These are phyloP conservation scores for Trinectes maculatus DNA, from an alignment of 2,113 vertebrate species.

Conservation along the genomic window DNA sequence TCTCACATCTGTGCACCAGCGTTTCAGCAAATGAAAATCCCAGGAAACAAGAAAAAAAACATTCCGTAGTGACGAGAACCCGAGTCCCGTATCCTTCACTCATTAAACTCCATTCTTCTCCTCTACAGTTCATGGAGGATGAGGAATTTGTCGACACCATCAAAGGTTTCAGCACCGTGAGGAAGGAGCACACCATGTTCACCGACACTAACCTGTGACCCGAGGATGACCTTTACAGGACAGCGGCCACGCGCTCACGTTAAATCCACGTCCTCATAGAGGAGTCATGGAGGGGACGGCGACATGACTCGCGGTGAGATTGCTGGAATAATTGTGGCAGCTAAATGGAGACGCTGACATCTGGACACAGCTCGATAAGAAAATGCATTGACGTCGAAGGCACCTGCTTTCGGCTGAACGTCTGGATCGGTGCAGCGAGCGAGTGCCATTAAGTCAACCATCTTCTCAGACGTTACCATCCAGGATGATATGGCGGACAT, in stretches of 20 bases:
- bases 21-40: too few relatives aligned
- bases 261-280: too few relatives aligned
- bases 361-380: not conserved
- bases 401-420: too few relatives aligned
- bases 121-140: slow-evolving; percentile 87
- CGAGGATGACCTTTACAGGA: not conserved
- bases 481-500: too few relatives aligned
- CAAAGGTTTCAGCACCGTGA: slow-evolving; percentile 96
- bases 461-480: too few relatives aligned
- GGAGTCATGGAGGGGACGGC: not conserved
- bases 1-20: not conserved
- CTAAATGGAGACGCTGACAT: not conserved
- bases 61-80: not conserved
- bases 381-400: too few relatives aligned
- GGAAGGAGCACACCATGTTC: slow-evolving; percentile 96
- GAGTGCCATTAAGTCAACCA: too few relatives aligned
- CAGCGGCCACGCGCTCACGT: not conserved
- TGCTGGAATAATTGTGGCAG: not conserved
- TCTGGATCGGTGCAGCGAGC: too few relatives aligned
- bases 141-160: slow-evolving; percentile 93
- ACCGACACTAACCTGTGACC: slow-evolving; percentile 92
- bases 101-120: slow-evolving; percentile 2
- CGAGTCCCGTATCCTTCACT: not conserved
- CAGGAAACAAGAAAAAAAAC: not conserved
- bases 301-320: not conserved